Evolutionary conservation across 2,888 invertebrate genomes (phyloP).

Genomic region (Machimus rusticus): DNA sequence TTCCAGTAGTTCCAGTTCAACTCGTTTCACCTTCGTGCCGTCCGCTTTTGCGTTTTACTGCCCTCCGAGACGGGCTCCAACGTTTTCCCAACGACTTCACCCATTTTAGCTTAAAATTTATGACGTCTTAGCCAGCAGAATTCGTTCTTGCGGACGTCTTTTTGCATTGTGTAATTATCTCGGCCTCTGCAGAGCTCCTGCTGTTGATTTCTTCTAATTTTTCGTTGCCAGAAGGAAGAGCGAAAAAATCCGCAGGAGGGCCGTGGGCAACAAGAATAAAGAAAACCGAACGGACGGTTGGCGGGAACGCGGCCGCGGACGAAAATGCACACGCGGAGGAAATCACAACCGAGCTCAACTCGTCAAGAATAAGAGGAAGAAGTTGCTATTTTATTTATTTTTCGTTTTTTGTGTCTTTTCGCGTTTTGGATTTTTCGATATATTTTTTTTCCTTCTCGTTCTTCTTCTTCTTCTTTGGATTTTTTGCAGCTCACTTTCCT

Average conservation of each 20-base stretch:
- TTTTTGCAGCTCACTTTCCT: neutral
- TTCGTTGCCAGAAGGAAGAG: neutral
- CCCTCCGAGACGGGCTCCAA: neutral
- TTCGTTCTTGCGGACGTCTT: neutral
- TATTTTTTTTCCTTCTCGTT: neutral
- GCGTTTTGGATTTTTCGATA: neutral
- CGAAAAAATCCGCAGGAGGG: neutral
- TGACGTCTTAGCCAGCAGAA: constrained; percentile 26
- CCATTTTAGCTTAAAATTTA: constrained; percentile 36
- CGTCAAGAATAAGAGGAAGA: constrained; percentile 24
- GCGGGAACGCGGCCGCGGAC: neutral
- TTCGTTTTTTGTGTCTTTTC: neutral
- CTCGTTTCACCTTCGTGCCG: constrained; percentile 34
- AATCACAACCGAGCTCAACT: constrained; percentile 10
- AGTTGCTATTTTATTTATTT: neutral
- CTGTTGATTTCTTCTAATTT: neutral
- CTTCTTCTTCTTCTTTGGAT: neutral
- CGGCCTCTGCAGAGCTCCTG: neutral
- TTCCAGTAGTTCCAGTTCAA: constrained; percentile 39
- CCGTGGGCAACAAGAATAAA: neutral
- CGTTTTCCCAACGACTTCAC: constrained; percentile 21
- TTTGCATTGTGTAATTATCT: constrained; percentile 34
- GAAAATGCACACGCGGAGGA: neutral
- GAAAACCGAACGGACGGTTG: neutral
- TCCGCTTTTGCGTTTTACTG: neutral